These are phyloP conservation scores for Illadopsis cleaveri DNA, from an alignment of 2,113 vertebrate species.

Conservation along the genomic window DNA sequence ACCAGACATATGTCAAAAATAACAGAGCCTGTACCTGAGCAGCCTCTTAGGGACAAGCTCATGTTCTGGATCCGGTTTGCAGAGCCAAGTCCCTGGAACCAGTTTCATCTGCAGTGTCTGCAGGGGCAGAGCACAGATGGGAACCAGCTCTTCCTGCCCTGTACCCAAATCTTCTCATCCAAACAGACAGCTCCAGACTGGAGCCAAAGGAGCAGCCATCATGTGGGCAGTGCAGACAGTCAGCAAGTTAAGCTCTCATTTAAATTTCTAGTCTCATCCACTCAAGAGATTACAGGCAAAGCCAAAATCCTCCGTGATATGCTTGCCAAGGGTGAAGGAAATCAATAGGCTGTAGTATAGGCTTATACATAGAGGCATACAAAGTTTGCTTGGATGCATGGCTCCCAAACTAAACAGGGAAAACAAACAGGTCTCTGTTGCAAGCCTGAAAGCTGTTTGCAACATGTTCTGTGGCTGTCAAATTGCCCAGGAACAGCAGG, in stretches of 20 bases:
- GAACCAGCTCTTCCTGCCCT: background rate
- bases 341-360: constrained; percentile 49
- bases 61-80: background rate
- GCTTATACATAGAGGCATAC: background rate
- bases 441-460: constrained; percentile 29
- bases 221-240: background rate
- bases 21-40: constrained; percentile 21
- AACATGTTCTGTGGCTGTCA: constrained; percentile 25
- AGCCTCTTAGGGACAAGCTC: background rate
- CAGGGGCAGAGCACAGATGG: background rate
- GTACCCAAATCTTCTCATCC: background rate
- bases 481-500: background rate
- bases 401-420: constrained; percentile 53
- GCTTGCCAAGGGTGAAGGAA: constrained; percentile 49
- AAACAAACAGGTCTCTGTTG: constrained; percentile 59
- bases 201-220: constrained; percentile 40
- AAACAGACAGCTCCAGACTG: background rate
- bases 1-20: constrained; percentile 29
- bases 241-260: background rate
- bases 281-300: constrained; percentile 49
- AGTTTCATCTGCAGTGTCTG: background rate
- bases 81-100: constrained; percentile 23
- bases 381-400: constrained; percentile 46
- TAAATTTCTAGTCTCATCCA: constrained; percentile 36
- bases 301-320: constrained; percentile 18